phyloP scores from a whole-genome alignment of 2,113 vertebrate genomes.

The Spea multiplicata region DNA sequence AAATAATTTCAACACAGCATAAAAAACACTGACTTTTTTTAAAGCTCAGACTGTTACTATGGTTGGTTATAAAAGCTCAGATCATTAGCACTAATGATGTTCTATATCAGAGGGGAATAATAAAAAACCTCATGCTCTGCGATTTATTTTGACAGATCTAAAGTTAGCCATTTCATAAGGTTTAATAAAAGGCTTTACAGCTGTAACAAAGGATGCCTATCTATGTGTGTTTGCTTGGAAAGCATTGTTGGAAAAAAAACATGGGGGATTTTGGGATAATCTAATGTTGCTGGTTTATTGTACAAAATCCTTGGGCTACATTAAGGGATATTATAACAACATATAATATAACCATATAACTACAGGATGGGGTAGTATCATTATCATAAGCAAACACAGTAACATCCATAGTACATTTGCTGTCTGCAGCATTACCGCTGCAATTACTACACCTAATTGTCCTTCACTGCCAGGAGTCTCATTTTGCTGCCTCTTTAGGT shows the following conservation, averaged over 20 bases:
- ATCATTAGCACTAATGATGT: background rate
- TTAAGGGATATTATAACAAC: background rate
- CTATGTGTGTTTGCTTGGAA: too few relatives aligned
- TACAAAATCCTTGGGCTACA: background rate
- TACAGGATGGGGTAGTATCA: conserved; percentile 15
- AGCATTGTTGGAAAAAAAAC: background rate
- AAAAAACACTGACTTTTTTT: too few relatives aligned
- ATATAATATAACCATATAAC: conserved; percentile 13
- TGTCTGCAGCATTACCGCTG: conserved; percentile 49
- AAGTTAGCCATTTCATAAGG: background rate
- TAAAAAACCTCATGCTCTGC: background rate
- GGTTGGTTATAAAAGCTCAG: too few relatives aligned
- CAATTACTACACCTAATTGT: conserved; percentile 55
- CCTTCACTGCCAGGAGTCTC: conserved; percentile 51
- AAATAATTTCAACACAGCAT: too few relatives aligned
- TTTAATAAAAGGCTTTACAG: too few relatives aligned
- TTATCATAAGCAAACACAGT: conserved; percentile 25
- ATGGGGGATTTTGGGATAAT: background rate
- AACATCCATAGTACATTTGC: conserved; percentile 46
- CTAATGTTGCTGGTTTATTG: conserved; percentile 1
- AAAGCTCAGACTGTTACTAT: too few relatives aligned
- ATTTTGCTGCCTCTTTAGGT: conserved; percentile 45
- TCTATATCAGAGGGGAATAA: background rate
- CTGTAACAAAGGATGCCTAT: too few relatives aligned
- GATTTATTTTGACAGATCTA: background rate